phyloP scores from a whole-genome alignment of 2,113 vertebrate genomes.

The Scomber scombrus region DNA sequence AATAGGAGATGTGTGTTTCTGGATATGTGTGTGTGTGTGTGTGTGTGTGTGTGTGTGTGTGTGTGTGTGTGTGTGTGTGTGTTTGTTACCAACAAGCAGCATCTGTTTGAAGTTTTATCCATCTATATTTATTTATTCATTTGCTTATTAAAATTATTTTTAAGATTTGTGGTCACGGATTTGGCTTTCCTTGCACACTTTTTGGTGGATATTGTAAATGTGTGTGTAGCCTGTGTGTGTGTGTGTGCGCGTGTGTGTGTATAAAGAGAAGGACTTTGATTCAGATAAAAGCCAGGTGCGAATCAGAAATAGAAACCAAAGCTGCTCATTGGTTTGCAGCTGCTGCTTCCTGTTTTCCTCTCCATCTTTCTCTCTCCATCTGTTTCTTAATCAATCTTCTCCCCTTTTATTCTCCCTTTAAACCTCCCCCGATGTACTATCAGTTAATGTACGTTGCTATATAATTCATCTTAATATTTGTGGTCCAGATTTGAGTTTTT shows the following conservation, averaged over 20 bases:
- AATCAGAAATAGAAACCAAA: conserved; percentile 66
- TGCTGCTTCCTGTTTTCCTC: conserved; percentile 57
- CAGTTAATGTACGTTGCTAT: neutral
- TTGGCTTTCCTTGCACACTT: neutral
- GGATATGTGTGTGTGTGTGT: neutral
- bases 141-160: neutral
- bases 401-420: neutral
- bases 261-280: conserved; percentile 34
- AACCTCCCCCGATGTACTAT: neutral
- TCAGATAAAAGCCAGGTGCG: conserved; percentile 66
- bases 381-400: conserved; percentile 8
- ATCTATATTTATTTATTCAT: conserved; percentile 8
- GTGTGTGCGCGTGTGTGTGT: neutral
- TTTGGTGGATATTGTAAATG: neutral
- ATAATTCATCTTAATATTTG: conserved; percentile 32
- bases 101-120: neutral
- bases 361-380: conserved; percentile 37
- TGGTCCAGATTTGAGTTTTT: neutral
- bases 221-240: conserved; percentile 23
- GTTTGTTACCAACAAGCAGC: neutral
- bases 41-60: conserved; percentile 17
- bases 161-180: neutral
- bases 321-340: conserved; percentile 49
- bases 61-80: conserved; percentile 10
- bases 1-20: neutral